A percentile compares a stretch with the other conserved stretches of the same genome.
Conservation (phyloP, 2,113 vertebrate species). For the Catagonus wagneri region DNA sequence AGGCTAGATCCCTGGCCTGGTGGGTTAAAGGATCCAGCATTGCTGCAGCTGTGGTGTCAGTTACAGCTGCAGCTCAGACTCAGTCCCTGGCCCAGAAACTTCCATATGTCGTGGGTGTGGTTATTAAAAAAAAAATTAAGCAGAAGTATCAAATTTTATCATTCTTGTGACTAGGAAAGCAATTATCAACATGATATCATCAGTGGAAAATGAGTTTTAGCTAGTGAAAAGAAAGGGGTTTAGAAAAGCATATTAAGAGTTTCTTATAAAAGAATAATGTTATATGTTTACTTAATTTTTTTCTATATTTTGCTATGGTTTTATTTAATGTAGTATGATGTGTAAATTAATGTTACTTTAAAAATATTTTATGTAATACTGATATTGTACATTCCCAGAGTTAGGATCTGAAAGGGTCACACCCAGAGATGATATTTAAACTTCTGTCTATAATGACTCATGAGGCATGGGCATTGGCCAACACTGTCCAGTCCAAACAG, state of each 20-base stretch:
- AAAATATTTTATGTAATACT: background rate
- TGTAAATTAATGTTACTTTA: conserved; percentile 20
- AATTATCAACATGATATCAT: background rate
- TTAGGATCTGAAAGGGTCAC: background rate
- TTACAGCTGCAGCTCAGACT: too few relatives aligned
- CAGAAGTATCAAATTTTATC: background rate
- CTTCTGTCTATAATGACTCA: background rate
- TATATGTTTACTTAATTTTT: background rate
- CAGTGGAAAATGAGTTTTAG: background rate
- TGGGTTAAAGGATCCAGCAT: too few relatives aligned
- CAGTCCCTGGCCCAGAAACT: too few relatives aligned
- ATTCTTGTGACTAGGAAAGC: background rate
- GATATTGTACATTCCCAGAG: background rate
- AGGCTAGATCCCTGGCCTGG: too few relatives aligned
- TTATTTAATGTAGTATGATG: background rate
- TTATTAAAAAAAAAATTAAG: background rate
- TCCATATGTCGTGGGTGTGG: too few relatives aligned
- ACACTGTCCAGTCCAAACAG: background rate
- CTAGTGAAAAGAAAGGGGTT: background rate
- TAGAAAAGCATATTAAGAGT: background rate
- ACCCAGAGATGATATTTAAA: background rate
- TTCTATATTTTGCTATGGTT: background rate
- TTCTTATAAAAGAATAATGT: background rate
- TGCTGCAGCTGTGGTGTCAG: too few relatives aligned
- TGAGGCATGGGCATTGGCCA: background rate